These are phyloP conservation scores for Leucania comma DNA, from an alignment of 2,888 invertebrate genomes.

Conservation along the genomic window DNA sequence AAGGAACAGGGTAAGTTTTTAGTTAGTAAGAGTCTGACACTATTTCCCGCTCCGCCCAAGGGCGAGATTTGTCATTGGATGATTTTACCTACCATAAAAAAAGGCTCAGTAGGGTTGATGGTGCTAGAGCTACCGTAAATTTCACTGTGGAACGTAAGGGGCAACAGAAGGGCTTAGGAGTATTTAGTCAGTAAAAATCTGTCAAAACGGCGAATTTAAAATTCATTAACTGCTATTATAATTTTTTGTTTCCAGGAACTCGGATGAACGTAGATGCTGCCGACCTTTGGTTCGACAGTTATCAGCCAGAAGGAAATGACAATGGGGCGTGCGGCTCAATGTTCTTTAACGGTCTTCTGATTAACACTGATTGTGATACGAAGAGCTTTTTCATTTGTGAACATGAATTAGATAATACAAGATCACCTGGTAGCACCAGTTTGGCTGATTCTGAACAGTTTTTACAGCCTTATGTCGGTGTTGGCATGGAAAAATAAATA, in stretches of 20 bases:
- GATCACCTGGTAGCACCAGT: background rate
- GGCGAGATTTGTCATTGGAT: no score
- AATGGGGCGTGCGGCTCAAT: slow-evolving; percentile 70
- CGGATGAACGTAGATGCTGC: slow-evolving; percentile 68
- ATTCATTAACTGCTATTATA: no score
- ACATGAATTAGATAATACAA: slow-evolving; percentile 66
- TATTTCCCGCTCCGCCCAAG: no score
- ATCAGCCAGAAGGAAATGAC: slow-evolving; percentile 75
- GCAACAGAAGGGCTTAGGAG: no score
- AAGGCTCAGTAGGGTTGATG: no score
- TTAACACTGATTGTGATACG: slow-evolving; percentile 74
- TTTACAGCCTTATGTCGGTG: slow-evolving; percentile 31
- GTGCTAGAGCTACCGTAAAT: no score
- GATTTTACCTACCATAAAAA: no score
- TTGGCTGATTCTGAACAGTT: slow-evolving; percentile 1
- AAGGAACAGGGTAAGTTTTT: no score
- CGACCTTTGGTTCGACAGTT: slow-evolving; percentile 72
- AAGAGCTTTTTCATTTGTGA: slow-evolving; percentile 82
- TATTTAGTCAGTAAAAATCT: no score
- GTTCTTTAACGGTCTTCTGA: slow-evolving; percentile 78
- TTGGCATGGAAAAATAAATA: slow-evolving; percentile 18
- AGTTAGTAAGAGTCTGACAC: no score
- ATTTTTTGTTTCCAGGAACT: slow-evolving; percentile 14
- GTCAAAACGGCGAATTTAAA: background rate
- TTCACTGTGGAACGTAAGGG: no score